These are phyloP conservation scores for Pinna nobilis DNA, from an alignment of 1,140 invertebrate species.

Conservation along the genomic window DNA sequence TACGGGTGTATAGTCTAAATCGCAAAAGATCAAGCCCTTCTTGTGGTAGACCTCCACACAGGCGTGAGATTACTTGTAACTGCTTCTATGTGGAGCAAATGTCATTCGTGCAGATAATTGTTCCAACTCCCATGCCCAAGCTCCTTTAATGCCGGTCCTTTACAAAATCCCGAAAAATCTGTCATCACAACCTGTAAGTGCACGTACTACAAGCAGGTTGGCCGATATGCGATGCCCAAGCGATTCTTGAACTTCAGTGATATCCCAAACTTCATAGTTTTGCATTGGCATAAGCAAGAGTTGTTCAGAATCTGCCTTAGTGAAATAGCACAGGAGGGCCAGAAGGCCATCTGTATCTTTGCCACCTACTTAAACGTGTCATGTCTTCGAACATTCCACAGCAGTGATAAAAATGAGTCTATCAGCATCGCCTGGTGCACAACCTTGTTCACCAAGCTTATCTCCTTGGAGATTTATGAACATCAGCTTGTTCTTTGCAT, in stretches of 20 bases:
- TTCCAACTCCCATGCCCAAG: background rate
- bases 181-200: background rate
- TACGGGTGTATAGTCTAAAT: background rate
- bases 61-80: background rate
- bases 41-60: background rate
- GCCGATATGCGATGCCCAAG: background rate
- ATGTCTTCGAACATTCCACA: background rate
- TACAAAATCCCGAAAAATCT: background rate
- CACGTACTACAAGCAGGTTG: background rate
- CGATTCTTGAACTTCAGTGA: background rate
- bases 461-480: constrained; percentile 38
- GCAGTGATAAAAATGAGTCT: constrained; percentile 43
- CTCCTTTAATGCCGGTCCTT: background rate
- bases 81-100: background rate
- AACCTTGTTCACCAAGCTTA: constrained; percentile 14
- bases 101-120: background rate
- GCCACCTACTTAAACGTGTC: constrained; percentile 23
- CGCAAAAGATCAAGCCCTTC: constrained; percentile 7
- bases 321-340: constrained; percentile 34
- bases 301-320: background rate
- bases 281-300: background rate
- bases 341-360: constrained; percentile 48
- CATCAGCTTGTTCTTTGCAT: constrained; percentile 43
- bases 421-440: constrained; percentile 44
- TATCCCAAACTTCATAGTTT: constrained; percentile 20